phyloP scores from a whole-genome alignment of 2,888 invertebrate species.

The Trissoscelio sp. region DNA sequence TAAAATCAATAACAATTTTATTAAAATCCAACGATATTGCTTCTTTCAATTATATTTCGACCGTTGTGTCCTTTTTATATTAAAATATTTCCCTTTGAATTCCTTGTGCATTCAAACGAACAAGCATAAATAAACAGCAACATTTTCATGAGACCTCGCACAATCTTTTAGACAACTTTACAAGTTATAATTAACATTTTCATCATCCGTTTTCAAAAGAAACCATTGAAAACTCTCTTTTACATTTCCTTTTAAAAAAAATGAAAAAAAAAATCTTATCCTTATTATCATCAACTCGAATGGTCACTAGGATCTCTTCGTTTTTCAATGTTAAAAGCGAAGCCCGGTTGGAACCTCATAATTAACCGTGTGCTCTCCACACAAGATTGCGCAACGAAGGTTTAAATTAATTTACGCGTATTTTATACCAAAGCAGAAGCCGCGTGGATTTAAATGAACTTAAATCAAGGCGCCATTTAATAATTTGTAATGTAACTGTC shows the following conservation, averaged over 20 bases:
- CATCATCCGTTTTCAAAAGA: constrained; percentile 16
- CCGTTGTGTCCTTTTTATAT: background rate
- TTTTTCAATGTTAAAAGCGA: constrained; percentile 30
- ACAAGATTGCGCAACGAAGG: constrained; percentile 17
- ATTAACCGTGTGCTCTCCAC: constrained; percentile 26
- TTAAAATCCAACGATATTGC: constrained; percentile 9
- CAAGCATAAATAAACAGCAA: background rate
- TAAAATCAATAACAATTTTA: constrained; percentile 20
- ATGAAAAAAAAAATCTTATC: background rate
- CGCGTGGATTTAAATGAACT: constrained; percentile 61
- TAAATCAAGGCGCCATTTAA: constrained; percentile 60
- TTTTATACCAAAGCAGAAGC: constrained; percentile 54
- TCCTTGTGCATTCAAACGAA: background rate
- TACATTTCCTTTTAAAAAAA: constrained; percentile 11
- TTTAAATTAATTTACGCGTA: constrained; percentile 55
- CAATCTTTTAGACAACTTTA: constrained; percentile 8
- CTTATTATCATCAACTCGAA: background rate
- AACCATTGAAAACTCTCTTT: background rate
- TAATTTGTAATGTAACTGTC: constrained; percentile 66
- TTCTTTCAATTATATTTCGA: constrained; percentile 2
- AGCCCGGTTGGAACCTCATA: constrained; percentile 13
- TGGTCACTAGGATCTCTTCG: background rate
- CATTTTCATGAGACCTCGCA: background rate
- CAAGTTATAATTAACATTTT: constrained; percentile 14
- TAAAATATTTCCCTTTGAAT: constrained; percentile 17